Conservation (phyloP, 2,888 invertebrate species). For the Busseola fusca region DNA sequence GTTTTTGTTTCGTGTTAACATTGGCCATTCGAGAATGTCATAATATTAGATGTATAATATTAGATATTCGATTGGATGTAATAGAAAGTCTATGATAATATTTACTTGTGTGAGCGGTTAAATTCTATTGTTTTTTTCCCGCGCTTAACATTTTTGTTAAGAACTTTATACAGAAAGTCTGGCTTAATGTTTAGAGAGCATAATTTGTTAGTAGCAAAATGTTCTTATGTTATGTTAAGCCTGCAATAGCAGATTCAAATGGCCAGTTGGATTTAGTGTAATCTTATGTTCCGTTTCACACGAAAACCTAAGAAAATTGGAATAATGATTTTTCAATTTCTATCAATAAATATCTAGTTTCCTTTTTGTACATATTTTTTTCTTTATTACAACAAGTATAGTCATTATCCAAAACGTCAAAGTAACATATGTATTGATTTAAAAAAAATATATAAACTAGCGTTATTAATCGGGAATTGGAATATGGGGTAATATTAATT, state of each 20-base stretch:
- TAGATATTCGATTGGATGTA: slow-evolving; percentile 79
- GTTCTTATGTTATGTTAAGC: slow-evolving; percentile 40
- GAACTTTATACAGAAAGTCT: slow-evolving; percentile 42
- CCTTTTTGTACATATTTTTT: slow-evolving; percentile 78
- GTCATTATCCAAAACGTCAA: slow-evolving; percentile 77
- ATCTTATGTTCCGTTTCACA: slow-evolving; percentile 59
- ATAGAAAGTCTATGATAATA: slow-evolving; percentile 69
- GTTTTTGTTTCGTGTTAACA: slow-evolving; percentile 77
- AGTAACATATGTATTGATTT: slow-evolving; percentile 60
- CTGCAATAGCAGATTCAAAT: slow-evolving; percentile 43
- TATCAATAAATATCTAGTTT: slow-evolving; percentile 65
- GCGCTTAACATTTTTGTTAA: slow-evolving; percentile 57
- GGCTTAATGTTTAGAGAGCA: slow-evolving; percentile 38
- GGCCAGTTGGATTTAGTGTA: slow-evolving; percentile 60
- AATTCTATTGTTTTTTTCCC: slow-evolving; percentile 60
- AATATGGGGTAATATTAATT: slow-evolving; percentile 68
- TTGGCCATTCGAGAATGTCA: slow-evolving; percentile 84
- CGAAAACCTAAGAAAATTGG: slow-evolving; percentile 66
- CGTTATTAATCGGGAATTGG: slow-evolving; percentile 69
- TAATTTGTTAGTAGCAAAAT: slow-evolving; percentile 38
- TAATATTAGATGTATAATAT: slow-evolving; percentile 85
- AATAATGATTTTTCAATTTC: slow-evolving; percentile 66
- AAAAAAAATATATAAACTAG: slow-evolving; percentile 59
- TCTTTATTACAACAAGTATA: slow-evolving; percentile 71
- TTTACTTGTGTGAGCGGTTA: slow-evolving; percentile 71